phyloP scores from a whole-genome alignment of 2,113 vertebrate genomes.

The Andinoacara biseriatus region DNA sequence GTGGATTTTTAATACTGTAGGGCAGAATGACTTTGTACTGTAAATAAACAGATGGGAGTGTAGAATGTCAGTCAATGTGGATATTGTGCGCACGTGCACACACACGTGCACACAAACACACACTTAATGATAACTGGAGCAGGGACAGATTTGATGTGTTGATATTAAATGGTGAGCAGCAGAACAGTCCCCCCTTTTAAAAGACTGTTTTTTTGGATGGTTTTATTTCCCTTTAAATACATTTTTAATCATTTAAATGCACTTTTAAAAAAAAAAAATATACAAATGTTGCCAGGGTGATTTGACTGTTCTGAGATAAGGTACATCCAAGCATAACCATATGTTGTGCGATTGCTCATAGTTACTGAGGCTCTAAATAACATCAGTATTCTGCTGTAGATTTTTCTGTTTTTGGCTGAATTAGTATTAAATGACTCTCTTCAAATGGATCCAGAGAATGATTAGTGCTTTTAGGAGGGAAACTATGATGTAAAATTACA shows the following conservation, averaged over 20 bases:
- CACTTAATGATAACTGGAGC: slow-evolving; percentile 20
- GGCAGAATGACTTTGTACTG: slow-evolving; percentile 53
- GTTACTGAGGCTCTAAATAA: slow-evolving; percentile 17
- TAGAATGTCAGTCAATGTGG: slow-evolving; percentile 33
- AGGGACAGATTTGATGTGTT: slow-evolving; percentile 18
- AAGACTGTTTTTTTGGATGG: not conserved
- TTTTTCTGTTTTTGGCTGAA: not conserved
- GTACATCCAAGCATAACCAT: not conserved
- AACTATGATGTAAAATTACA: not conserved
- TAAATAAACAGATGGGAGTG: slow-evolving; percentile 42
- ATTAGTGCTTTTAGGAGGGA: not conserved
- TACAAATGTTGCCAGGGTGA: not conserved
- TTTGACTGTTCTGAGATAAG: not conserved
- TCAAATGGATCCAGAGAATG: not conserved
- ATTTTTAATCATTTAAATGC: not conserved
- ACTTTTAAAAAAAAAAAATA: not conserved
- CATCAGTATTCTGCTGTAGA: slow-evolving; percentile 22
- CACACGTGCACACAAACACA: slow-evolving; percentile 3
- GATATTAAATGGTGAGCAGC: slow-evolving; percentile 18
- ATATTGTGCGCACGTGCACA: slow-evolving; percentile 7
- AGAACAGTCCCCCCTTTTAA: slow-evolving; percentile 13
- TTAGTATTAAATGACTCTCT: slow-evolving; percentile 13
- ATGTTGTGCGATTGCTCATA: slow-evolving; percentile 5
- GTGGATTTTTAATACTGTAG: slow-evolving; percentile 32
- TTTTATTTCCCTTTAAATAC: slow-evolving; percentile 13